Evolutionary conservation across 2,113 vertebrate genomes (phyloP).

Genomic region (Eretmochelys imbricata): DNA sequence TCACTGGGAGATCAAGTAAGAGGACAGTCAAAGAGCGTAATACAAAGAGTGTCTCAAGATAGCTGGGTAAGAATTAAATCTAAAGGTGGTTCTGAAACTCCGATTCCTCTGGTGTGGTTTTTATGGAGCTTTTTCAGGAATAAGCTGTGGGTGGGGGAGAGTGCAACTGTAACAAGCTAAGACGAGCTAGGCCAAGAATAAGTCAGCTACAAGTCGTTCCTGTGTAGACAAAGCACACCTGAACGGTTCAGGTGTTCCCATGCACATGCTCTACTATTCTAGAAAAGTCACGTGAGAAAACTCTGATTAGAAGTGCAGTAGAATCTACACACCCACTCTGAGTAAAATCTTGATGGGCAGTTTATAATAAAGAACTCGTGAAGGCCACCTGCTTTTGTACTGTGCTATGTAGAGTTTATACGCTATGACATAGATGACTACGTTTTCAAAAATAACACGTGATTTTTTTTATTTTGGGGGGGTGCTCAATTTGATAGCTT

Average conservation of each 20-base stretch:
- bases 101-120: not conserved
- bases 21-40: not conserved
- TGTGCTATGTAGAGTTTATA: not conserved
- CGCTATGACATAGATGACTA: not conserved
- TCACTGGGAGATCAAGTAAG: not conserved
- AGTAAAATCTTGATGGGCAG: not conserved
- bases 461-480: not conserved
- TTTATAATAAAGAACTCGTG: not conserved
- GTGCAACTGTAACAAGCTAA: no score
- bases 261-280: not conserved
- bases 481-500: not conserved
- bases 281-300: not conserved
- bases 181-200: not conserved
- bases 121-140: not conserved
- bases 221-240: not conserved
- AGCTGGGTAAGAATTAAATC: fast-evolving
- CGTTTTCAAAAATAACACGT: not conserved
- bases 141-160: not conserved
- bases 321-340: no score
- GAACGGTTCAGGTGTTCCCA: not conserved
- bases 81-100: not conserved
- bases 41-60: fast-evolving
- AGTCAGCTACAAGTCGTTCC: not conserved
- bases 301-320: not conserved
- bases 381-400: not conserved